These are phyloP conservation scores for Carettochelys insculpta DNA, from an alignment of 2,113 vertebrate species.

Conservation along the genomic window DNA sequence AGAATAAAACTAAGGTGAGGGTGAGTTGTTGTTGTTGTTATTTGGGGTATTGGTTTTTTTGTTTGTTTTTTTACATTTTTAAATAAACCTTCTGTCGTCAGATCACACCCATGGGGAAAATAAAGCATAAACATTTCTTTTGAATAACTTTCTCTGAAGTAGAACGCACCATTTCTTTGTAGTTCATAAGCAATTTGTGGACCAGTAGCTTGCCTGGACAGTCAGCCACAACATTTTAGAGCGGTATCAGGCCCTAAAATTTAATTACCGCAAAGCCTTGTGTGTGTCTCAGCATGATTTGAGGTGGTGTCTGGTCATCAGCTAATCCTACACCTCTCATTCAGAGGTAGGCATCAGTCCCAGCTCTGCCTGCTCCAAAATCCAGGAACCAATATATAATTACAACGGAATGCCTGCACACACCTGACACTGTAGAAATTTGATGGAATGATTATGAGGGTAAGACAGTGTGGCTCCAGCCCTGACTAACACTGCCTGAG, in stretches of 20 bases:
- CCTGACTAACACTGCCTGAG: background rate
- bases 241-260: background rate
- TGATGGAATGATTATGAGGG: background rate
- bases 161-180: background rate
- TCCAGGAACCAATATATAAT: background rate
- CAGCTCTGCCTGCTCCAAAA: background rate
- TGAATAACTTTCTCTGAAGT: background rate
- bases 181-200: background rate
- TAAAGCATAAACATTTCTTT: background rate
- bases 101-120: background rate
- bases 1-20: too few species aligned
- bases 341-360: background rate
- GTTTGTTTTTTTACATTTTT: background rate
- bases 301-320: background rate
- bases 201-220: background rate
- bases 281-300: background rate
- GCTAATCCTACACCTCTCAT: too few species aligned
- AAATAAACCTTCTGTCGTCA: background rate
- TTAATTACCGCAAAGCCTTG: background rate
- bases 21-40: too few species aligned
- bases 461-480: too few species aligned
- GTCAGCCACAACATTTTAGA: background rate
- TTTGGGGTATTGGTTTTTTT: too few species aligned
- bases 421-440: too few species aligned
- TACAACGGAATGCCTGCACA: background rate